Evolutionary conservation across 2,888 invertebrate species (phyloP), one percentile per base, ranked within the genome.

Genomic region (Criorhina ranunculi): DNA sequence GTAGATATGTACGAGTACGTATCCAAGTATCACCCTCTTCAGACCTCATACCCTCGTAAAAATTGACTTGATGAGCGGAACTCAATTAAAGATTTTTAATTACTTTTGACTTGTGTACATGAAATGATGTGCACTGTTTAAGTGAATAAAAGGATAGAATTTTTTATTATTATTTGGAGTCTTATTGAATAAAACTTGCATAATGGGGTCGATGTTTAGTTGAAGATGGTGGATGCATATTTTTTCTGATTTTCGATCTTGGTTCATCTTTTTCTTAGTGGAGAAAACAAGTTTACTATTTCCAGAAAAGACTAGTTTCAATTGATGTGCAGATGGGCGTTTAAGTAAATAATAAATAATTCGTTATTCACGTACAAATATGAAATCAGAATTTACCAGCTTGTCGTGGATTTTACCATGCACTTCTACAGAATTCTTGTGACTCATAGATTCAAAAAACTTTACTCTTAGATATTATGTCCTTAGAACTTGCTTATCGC

Each of bases 11-110:
- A n/a, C n/a, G n/a, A n/a, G n/a, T n/a, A n/a, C n/a, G n/a, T 42
- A 24, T 46, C 9, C n/a, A 11, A 31, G 33, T 33, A 11, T 19
- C 19, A 35, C 17, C 15, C 15, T 5, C 55, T n/a, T 29, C 1
- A 53, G 9, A 53, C 8, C 17, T 29, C 19, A 37, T 5, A 24
- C 31, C 2, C 31, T 12, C 77, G 66, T 77, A 44, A 77, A 70
- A 77, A 66, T 66, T 44, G 49, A 60, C 66, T 82, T 82, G 66
- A 77, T 77, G 70, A 77, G 77, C 53, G 33, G 24, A 77, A 77
- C 77, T 55, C 42, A 72, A 70, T 77, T 70, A 60, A 76, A 70
- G 69, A 69, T 19, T 77, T 70, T 77, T 70, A 64, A 70, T 81
- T 81, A 51, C 69, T 70, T 69, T 33, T 44, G 12, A 24, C 35